A percentile compares a stretch with the other conserved stretches of the same genome.
Evolutionary conservation across 2,797 vertebrate species (phyloP).

Genomic region (Tamandua tetradactyla): DNA sequence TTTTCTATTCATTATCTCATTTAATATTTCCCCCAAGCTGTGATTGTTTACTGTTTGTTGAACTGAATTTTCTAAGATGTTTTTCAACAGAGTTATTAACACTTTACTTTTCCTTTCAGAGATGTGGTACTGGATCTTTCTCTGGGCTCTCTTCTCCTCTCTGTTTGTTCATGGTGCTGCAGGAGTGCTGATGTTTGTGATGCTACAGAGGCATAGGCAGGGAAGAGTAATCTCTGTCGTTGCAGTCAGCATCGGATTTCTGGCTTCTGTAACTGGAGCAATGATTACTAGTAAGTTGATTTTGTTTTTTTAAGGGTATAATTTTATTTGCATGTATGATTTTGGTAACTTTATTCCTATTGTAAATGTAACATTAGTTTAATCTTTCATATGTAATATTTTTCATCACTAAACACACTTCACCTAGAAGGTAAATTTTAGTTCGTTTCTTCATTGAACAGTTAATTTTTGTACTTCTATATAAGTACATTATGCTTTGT

Average conservation of each 20-base stretch:
- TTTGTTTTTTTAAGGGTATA: slow-evolving; percentile 52
- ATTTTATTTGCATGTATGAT: not conserved
- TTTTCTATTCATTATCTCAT: not conserved
- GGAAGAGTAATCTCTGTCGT: slow-evolving; percentile 95
- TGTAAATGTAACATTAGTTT: not conserved
- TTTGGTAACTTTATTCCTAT: not conserved
- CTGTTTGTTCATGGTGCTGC: slow-evolving; percentile 95
- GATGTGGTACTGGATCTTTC: slow-evolving; percentile 99
- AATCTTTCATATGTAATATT: not conserved
- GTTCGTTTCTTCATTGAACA: not conserved
- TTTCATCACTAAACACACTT: not conserved
- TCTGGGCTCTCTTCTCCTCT: slow-evolving; percentile 99
- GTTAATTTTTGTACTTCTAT: not conserved
- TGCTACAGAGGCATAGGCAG: slow-evolving; percentile 95
- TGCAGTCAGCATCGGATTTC: slow-evolving; percentile 95
- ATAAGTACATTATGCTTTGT: not conserved
- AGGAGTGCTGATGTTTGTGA: slow-evolving; percentile 96
- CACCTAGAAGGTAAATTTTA: not conserved
- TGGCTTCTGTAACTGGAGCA: slow-evolving; percentile 94
- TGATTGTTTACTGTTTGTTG: not conserved
- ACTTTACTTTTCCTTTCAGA: slow-evolving; percentile 85
- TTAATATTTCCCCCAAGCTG: not conserved
- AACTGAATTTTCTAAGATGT: not conserved
- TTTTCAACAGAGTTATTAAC: slow-evolving; percentile 62
- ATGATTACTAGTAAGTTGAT: slow-evolving; percentile 97